Base-by-base conservation (phyloP, 2,888 invertebrate genomes). In the Rhamnusium bicolor region DNA sequence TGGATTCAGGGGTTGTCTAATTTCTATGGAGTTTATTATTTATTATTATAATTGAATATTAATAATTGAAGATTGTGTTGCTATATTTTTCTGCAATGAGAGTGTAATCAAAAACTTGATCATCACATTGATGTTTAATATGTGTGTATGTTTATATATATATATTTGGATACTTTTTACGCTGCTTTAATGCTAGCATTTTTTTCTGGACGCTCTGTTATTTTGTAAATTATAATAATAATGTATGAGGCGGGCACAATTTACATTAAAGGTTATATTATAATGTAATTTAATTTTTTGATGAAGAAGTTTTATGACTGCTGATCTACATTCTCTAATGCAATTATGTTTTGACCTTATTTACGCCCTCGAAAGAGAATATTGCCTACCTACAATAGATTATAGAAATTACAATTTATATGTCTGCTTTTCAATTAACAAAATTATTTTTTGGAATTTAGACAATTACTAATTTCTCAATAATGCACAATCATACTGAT, bases 301-400 rank as follows among this genome's bases (percentile, higher is more conserved):
- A 40, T 40, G 40, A 40, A 40, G 40, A 40, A 40, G 12, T 40
- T 40, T 40, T 40, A 12, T 40, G 12, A 40, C 40, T 8, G 8
- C 14, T 40, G 40, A 40, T 40, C 40, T 40, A 40, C 40, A 40
- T 40, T 40, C 2, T 40, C n/a, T 40, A n/a, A n/a, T n/a, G 40
- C 40, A 40, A 40, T 40, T 40, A 40, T 40, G 40, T n/a, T 14
- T 14, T 56, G 54, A 56, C 54, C 54, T 56, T 56, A 27, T 56
- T 40, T 40, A 40, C 54, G 24, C 21, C 24, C 54, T 56, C 54
- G 54, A 27, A n/a, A 8, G 5, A 56, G 54, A 8, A 56, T 56
- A 56, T 27, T 56, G 27, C 54, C 54, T 27, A n/a, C 54, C 54
- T 56, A 56, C 54, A 56, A 24, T 14, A 12, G 27, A 56, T 56